A percentile compares a stretch with the other conserved stretches of the same genome.
phyloP scores from a whole-genome alignment of 2,797 vertebrate genomes.

The Parambassis ranga region DNA sequence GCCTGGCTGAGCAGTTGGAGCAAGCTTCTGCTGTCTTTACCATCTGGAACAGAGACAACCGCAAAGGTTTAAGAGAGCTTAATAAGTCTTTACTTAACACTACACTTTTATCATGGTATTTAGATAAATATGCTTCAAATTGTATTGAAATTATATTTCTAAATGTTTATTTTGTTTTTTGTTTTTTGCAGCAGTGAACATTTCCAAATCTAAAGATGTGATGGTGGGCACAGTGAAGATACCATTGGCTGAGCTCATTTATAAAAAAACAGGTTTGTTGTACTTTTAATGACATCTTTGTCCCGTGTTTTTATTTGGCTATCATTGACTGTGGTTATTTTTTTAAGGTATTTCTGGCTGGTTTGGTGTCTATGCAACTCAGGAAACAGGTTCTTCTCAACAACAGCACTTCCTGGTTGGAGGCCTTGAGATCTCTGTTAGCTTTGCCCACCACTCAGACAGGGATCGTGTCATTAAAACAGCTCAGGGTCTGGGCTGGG shows the following conservation, averaged over 20 bases:
- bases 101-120: no score
- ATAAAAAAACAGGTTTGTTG: conserved; percentile 78
- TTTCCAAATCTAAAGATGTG: conserved; percentile 57
- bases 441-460: conserved; percentile 85
- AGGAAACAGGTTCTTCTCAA: conserved; percentile 53
- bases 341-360: conserved; percentile 90
- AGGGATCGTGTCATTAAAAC: conserved; percentile 85
- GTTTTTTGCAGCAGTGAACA: conserved; percentile 23
- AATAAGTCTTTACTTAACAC: neutral
- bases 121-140: no score
- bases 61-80: conserved; percentile 56
- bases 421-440: conserved; percentile 87
- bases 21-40: conserved; percentile 83
- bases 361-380: conserved; percentile 83
- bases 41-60: conserved; percentile 84
- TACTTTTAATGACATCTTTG: neutral
- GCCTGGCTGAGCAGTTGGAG: conserved; percentile 89
- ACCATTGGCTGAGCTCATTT: conserved; percentile 73
- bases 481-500: conserved; percentile 85
- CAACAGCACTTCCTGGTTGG: conserved; percentile 80
- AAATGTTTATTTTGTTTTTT: neutral
- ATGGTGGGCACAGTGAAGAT: conserved; percentile 77
- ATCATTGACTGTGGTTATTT: neutral
- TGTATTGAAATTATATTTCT: no score
- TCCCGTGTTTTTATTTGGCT: neutral